Conservation (phyloP, 2,888 invertebrate genomes). For the Cinara cedri region DNA sequence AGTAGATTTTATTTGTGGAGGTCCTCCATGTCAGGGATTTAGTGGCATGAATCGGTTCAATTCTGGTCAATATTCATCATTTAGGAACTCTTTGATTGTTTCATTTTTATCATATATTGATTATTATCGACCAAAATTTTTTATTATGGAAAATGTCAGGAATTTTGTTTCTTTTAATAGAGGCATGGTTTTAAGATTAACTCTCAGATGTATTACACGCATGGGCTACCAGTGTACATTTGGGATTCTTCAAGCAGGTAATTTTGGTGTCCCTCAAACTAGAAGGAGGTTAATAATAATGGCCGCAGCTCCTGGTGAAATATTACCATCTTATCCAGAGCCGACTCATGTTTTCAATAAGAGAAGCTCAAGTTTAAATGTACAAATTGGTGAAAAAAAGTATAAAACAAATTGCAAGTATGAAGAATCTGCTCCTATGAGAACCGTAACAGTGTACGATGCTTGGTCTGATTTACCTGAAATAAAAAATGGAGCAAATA, state of each 20-base stretch:
- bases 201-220: slow-evolving; percentile 74
- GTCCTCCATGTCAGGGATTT: slow-evolving; percentile 89
- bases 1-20: slow-evolving; percentile 83
- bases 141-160: slow-evolving; percentile 83
- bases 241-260: slow-evolving; percentile 84
- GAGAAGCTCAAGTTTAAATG: slow-evolving; percentile 70
- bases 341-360: slow-evolving; percentile 79
- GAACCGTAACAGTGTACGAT: slow-evolving; percentile 80
- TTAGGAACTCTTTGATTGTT: slow-evolving; percentile 82
- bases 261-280: slow-evolving; percentile 84
- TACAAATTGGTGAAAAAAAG: slow-evolving; percentile 66
- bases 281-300: slow-evolving; percentile 78
- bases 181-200: slow-evolving; percentile 80
- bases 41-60: slow-evolving; percentile 90
- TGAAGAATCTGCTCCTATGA: slow-evolving; percentile 75
- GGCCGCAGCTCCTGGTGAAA: slow-evolving; percentile 81
- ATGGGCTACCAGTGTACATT: slow-evolving; percentile 90
- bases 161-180: slow-evolving; percentile 85
- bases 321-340: slow-evolving; percentile 78
- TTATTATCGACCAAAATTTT: slow-evolving; percentile 81
- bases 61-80: slow-evolving; percentile 80
- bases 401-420: slow-evolving; percentile 68
- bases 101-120: slow-evolving; percentile 85
- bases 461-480: slow-evolving; percentile 82
- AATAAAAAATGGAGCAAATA: slow-evolving; percentile 74